Evolutionary conservation across 92 coral and sea anemone species (phyloP).

Genomic region (Porites divaricata): DNA sequence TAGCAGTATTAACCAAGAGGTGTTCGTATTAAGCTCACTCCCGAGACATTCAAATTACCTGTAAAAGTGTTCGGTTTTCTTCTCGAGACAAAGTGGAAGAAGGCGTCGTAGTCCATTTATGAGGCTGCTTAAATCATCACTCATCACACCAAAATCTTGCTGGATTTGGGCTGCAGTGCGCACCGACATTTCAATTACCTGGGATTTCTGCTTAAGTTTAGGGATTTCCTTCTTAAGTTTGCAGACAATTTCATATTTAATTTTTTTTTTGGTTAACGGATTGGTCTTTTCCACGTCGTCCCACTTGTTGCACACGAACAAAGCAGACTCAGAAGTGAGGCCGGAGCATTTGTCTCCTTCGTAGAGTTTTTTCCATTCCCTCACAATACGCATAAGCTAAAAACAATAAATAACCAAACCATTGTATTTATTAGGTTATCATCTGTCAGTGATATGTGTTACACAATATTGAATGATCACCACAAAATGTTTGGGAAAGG

Average conservation of each 20-base stretch:
- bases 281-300: conserved; percentile 9
- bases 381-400: conserved; percentile 10
- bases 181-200: conserved; percentile 19
- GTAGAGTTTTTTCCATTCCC: conserved; percentile 8
- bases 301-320: conserved; percentile 36
- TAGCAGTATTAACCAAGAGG: background rate
- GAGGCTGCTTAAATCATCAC: conserved; percentile 4
- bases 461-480: too few relatives aligned
- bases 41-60: background rate
- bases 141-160: background rate
- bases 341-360: background rate
- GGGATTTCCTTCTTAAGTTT: conserved; percentile 10
- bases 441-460: background rate
- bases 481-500: too few relatives aligned
- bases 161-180: background rate
- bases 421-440: too few relatives aligned
- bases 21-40: too few relatives aligned
- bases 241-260: background rate
- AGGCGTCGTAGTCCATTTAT: conserved; percentile 5
- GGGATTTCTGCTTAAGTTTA: conserved; percentile 9
- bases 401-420: background rate
- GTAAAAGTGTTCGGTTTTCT: conserved; percentile 17
- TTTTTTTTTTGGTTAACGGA: background rate
- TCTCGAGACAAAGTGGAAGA: conserved; percentile 12
- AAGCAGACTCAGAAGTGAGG: conserved; percentile 8